Conservation (phyloP, 2,888 invertebrate species). For the Hydrotaea cyrtoneurina region DNA sequence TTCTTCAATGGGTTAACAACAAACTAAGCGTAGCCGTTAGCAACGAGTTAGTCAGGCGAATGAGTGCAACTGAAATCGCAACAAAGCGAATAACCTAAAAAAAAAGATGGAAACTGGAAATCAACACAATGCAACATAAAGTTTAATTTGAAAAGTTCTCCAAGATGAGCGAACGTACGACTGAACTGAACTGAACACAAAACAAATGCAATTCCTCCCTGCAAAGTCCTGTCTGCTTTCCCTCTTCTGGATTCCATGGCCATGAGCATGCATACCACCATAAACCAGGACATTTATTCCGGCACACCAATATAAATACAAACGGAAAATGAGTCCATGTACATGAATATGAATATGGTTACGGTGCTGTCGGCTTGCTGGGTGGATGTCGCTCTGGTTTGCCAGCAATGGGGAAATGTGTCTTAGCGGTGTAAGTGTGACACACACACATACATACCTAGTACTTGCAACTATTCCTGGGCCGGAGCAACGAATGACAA, state of each 20-base stretch:
- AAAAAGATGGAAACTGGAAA: background rate
- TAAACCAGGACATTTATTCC: background rate
- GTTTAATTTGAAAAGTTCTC: conserved; percentile 77
- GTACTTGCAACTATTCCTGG: no score
- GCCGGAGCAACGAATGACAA: no score
- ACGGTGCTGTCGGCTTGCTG: background rate
- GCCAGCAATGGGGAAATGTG: background rate
- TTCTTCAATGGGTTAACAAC: background rate
- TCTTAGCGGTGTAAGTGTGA: no score
- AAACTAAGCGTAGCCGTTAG: background rate
- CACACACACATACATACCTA: no score
- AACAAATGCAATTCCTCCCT: conserved; percentile 48
- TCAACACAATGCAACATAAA: conserved; percentile 53
- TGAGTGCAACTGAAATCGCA: background rate
- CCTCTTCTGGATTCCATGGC: background rate
- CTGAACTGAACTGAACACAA: conserved; percentile 62
- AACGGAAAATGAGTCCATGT: background rate
- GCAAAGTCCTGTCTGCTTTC: background rate
- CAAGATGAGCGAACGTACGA: conserved; percentile 51
- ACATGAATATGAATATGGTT: background rate
- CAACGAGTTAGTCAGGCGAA: background rate
- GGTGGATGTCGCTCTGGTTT: background rate
- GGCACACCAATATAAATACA: background rate
- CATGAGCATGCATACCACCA: background rate
- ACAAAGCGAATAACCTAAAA: conserved; percentile 5